Percentiles rank a stretch among this genome's conserved stretches.
Evolutionary conservation across 2,797 vertebrate genomes (phyloP).

Genomic region (Girardinus metallicus): DNA sequence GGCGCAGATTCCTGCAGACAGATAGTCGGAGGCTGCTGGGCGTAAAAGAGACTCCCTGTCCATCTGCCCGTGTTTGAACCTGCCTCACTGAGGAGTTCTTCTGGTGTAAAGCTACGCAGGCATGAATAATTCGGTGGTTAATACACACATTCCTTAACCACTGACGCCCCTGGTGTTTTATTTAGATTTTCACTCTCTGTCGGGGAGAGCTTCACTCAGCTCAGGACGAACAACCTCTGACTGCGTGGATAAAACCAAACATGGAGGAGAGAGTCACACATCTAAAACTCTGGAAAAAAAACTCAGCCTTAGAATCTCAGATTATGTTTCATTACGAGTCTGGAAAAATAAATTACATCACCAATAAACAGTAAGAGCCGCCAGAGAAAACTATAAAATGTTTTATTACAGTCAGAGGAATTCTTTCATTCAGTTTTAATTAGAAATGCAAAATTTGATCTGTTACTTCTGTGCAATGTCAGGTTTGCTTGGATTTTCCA

Average conservation of each 20-base stretch:
- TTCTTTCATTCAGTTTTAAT: neutral
- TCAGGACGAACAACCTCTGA: neutral
- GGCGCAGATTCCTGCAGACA: conserved; percentile 27
- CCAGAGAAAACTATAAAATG: neutral
- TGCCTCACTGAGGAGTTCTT: conserved; percentile 36
- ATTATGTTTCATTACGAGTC: neutral
- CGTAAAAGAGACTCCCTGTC: conserved; percentile 48
- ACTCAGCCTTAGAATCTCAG: no score
- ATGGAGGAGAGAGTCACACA: neutral
- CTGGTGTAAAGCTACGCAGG: conserved; percentile 37
- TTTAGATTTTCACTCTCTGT: neutral
- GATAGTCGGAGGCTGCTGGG: conserved; percentile 46
- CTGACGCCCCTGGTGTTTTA: conserved; percentile 14
- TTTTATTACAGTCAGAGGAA: neutral
- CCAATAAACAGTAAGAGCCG: neutral
- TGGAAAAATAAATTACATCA: neutral
- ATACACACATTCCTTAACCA: conserved; percentile 24
- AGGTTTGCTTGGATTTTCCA: neutral
- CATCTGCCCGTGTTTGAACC: conserved; percentile 59
- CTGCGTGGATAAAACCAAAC: neutral
- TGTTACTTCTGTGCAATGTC: neutral
- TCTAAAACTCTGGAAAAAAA: neutral
- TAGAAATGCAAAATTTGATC: neutral
- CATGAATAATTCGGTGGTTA: conserved; percentile 41
- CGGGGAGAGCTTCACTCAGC: neutral